Base-by-base conservation (phyloP, 2,888 invertebrate genomes). In the Agrypnus murinus region DNA sequence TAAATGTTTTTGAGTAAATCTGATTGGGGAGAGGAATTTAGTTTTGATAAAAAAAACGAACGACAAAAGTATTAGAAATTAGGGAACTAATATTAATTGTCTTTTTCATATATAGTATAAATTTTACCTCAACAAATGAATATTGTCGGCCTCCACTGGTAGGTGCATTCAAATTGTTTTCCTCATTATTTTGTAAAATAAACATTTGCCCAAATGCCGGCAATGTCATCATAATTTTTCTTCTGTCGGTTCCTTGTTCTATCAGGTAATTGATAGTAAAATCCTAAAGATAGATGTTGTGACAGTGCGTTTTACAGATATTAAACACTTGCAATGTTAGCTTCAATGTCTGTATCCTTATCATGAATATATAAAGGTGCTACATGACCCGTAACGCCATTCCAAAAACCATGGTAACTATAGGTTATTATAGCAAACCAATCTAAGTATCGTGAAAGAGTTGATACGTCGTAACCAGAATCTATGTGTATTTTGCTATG, bases 391-490 rank as follows among this genome's bases (percentile, higher is more conserved):
- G 96, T 96, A 76, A 92, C 91, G 83, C 95, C 94, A 80, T 96
- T 96, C 95, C 95, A 96, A 80, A 95, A 95, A 0, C 96, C 96
- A 78, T 96, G 95, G 81, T 93, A 96, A 81, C 96, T 96, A 81
- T 96, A 96, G 0, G 94, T 90, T 96, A 97, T 96, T 0, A 97
- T 91, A 0, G 95, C 92, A 75, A 97, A 95, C 95, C 95, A 96
- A 83, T 96, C 95, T 70, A 96, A 88, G 81, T 95, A 92, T 70
- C 88, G 86, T 0, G 93, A 91, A 12, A 96, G 81, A 0, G 88
- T 84, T 0, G 93, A 90, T 0, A 96, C 92, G 79, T 96, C 93
- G 81, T 96, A 96, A 0, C 95, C 96, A 68, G 90, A 91, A 83
- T 95, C 94, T 59, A 96, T 91, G 0, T 96, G 94, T 73, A 90